Base-by-base conservation (phyloP, 1,140 invertebrate genomes). In the Drepana arcuata region DNA sequence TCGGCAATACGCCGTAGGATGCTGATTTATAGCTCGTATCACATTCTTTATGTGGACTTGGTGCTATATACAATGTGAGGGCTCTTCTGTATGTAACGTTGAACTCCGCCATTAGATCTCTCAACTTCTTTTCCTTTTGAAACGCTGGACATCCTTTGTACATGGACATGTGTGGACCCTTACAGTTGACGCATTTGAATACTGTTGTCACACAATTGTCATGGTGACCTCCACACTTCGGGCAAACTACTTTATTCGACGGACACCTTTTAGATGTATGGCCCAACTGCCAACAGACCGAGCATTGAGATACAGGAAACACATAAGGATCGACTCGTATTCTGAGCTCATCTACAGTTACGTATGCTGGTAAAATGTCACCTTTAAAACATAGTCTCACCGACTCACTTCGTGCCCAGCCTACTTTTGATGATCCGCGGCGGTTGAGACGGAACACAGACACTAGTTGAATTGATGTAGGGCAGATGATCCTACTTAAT, bases 201-300 rank as follows among this genome's bases (percentile, higher is more conserved):
- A 2, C n/a, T n/a, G 14, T 40, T 2, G 23, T 42, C 14, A 48
- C 43, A 24, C 57, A 61, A 29, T 61, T 61, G 12, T 7, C 35
- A 38, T 56, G 57, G 13, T 37, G 16, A 11, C 16, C 34, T n/a
- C 36, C 34, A 16, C 52, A 61, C 15, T 61, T 61, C 1, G 57
- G 48, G 15, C 57, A 61, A 2, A 53, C 15, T 2, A 43, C 18
- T 39, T 46, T 53, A 10, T 48, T 45, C 2, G 37, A 34, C 0
- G 34, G 26, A 16, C 52, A 56, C 7, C 27, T 31, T 5, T 23
- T 35, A 7, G 24, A 23, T 4, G 18, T 12, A 16, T 56, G 52
- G 7, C 41, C 46, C 32, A 34, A 34, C 15, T 25, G 26, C 54
- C 54, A 53, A 29, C 49, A 49, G 2, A 6, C 7, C 1, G 38